Conservation (phyloP, 2,113 vertebrate species). For the Raphicerus campestris region DNA sequence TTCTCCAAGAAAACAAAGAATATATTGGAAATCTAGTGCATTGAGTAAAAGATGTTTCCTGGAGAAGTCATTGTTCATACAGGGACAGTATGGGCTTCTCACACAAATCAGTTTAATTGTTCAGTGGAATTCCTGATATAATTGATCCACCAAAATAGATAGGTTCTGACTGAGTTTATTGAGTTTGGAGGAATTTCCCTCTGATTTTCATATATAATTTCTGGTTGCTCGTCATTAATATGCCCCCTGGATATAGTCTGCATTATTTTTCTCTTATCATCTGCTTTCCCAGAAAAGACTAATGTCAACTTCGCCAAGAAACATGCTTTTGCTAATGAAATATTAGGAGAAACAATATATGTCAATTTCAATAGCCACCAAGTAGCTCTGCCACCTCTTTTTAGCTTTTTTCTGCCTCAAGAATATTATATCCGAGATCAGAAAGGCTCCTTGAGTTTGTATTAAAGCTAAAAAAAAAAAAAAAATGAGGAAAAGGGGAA, state of each 20-base stretch:
- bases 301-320: not conserved
- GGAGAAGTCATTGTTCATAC: not conserved
- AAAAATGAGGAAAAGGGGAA: not conserved
- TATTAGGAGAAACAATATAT: not conserved
- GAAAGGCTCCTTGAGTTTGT: not conserved
- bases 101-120: not conserved
- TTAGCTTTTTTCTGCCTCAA: not conserved
- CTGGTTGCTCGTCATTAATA: conserved; percentile 14
- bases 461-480: not conserved
- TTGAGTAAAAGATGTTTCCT: not conserved
- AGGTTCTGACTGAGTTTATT: not conserved
- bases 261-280: not conserved
- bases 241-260: not conserved
- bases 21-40: not conserved
- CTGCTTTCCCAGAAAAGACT: not conserved
- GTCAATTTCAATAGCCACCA: not conserved
- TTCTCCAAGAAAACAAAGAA: not conserved
- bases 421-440: not conserved
- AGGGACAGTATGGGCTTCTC: not conserved
- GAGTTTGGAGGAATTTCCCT: not conserved
- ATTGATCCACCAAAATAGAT: not conserved
- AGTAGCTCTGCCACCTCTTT: not conserved
- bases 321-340: not conserved
- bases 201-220: not conserved
- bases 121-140: not conserved